Evolutionary conservation across 2,113 vertebrate species (phyloP), one percentile per base, ranked within the genome.

Genomic region (Propithecus coquereli): DNA sequence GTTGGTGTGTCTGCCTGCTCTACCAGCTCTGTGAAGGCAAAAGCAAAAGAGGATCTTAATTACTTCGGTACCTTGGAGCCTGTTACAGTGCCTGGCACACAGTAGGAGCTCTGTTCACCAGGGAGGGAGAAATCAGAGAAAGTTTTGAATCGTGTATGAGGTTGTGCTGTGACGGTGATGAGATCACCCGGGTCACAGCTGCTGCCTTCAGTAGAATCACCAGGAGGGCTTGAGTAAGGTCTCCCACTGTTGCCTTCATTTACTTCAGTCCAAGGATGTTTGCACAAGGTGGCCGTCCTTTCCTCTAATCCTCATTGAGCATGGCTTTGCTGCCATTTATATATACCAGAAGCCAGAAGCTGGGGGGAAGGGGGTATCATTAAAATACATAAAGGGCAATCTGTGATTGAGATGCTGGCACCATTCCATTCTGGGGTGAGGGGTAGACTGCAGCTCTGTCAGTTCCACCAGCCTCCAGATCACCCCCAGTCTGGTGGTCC

Each of bases 81-180:
- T 20, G 34, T 37, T 43, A n/a, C 12, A 34, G 32, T 23, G 34
- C 20, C 91, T 52, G 27, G n/a, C 10, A 30, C 22, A 45, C 2
- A 12, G 54, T 3, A 30, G 71, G 34, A 12, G 6, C 27, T 68
- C 85, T 63, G 17, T 17, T 20, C 6, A 11, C 43, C 13, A 22
- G 14, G 34, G 22, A 70, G 3, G 37, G 32, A 73, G 66, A 22
- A 11, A 32, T 4, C 4, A 2, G 3, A 2, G 37, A 45, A 30
- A n/a, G 8, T 7, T 87, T 63, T 59, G 71, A 81, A 5, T 1
- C 9, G 71, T 27, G 1, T 37, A 52, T 30, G 20, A 22, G n/a
- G 11, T 13, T 1, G 8, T 13, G 6, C n/a, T 23, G 43, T 20
- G n/a, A 61, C 2, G 0, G 30, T 0, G 3, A 16, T 2, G 8